A percentile compares a stretch with the other conserved stretches of the same genome.
Conservation (phyloP, 2,797 vertebrate genomes). For the Characodon lateralis region DNA sequence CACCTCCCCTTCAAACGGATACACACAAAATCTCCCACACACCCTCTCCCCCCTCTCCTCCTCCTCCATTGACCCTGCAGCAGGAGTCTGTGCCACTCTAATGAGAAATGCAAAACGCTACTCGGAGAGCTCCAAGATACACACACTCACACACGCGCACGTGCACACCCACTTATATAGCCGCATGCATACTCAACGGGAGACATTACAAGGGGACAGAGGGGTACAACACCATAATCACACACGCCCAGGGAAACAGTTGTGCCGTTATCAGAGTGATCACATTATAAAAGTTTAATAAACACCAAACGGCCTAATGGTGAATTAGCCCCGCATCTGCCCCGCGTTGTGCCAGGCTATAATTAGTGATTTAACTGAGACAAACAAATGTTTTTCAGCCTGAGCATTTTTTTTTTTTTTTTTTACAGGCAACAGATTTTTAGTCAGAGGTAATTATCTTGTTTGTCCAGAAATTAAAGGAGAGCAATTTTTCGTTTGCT, state of each 20-base stretch:
- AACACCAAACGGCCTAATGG: slow-evolving; percentile 81
- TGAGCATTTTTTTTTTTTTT: slow-evolving; percentile 34
- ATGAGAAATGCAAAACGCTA: slow-evolving; percentile 87
- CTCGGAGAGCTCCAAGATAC: slow-evolving; percentile 76
- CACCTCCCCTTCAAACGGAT: slow-evolving; percentile 73
- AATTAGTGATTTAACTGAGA: slow-evolving; percentile 79
- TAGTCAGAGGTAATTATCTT: slow-evolving; percentile 37
- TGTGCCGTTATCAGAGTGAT: slow-evolving; percentile 79
- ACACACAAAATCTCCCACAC: slow-evolving; percentile 51
- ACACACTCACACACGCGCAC: slow-evolving; percentile 44
- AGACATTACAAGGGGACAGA: slow-evolving; percentile 80
- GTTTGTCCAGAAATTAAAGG: slow-evolving; percentile 41
- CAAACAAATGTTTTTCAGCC: slow-evolving; percentile 76
- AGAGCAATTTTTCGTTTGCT: slow-evolving; percentile 4
- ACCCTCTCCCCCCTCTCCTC: slow-evolving; percentile 61
- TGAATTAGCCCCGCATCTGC: slow-evolving; percentile 78
- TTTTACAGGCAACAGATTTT: slow-evolving; percentile 61
- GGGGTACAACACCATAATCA: slow-evolving; percentile 80
- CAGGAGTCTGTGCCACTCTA: slow-evolving; percentile 83
- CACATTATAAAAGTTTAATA: slow-evolving; percentile 83
- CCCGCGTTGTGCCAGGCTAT: slow-evolving; percentile 73
- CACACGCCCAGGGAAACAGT: slow-evolving; percentile 83
- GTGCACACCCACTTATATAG: slow-evolving; percentile 36
- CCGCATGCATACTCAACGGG: slow-evolving; percentile 46
- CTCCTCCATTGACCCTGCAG: slow-evolving; percentile 84